Percentiles rank a stretch among this genome's conserved stretches.
Conservation (phyloP, 2,888 invertebrate genomes). For the Cheilosia grossa region DNA sequence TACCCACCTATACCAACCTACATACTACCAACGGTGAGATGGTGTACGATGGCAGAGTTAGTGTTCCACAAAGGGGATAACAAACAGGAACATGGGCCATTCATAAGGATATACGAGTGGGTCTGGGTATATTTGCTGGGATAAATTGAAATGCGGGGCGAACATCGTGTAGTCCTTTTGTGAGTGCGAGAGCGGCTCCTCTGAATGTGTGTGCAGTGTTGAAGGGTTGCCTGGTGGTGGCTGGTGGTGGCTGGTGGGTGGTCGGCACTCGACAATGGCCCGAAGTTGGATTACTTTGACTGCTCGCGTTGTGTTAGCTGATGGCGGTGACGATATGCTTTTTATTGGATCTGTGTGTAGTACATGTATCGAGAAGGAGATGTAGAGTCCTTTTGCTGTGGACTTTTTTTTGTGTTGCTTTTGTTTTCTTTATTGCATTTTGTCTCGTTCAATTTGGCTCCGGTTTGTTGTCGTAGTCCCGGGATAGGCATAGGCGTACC, state of each 20-base stretch:
- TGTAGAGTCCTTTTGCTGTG: conserved; percentile 53
- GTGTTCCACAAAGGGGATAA: conserved; percentile 75
- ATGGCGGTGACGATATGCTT: conserved; percentile 74
- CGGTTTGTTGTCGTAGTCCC: conserved; percentile 74
- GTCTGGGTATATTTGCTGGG: conserved; percentile 43
- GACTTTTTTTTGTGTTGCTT: conserved; percentile 12
- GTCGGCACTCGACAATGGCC: conserved; percentile 18
- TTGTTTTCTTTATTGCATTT: conserved; percentile 50
- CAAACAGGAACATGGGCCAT: conserved; percentile 75
- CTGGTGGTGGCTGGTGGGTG: conserved; percentile 16
- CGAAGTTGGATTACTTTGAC: conserved; percentile 71
- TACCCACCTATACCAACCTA: too few relatives aligned
- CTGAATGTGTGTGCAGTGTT: conserved; percentile 37
- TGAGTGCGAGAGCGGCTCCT: conserved; percentile 35
- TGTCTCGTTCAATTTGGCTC: conserved; percentile 66
- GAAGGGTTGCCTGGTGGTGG: conserved; percentile 57
- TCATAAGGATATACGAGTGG: conserved; percentile 69
- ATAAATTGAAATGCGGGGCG: conserved; percentile 71
- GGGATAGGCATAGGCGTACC: conserved; percentile 69
- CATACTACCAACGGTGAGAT: conserved; percentile 23
- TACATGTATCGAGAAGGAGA: conserved; percentile 54
- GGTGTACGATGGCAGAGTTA: conserved; percentile 73
- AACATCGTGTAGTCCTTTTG: conserved; percentile 74
- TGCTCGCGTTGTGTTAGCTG: conserved; percentile 72
- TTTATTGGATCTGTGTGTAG: conserved; percentile 68